Evolutionary conservation across 2,888 invertebrate genomes (phyloP), one percentile per base, ranked within the genome.

Genomic region (Petrolisthes manimaculis): DNA sequence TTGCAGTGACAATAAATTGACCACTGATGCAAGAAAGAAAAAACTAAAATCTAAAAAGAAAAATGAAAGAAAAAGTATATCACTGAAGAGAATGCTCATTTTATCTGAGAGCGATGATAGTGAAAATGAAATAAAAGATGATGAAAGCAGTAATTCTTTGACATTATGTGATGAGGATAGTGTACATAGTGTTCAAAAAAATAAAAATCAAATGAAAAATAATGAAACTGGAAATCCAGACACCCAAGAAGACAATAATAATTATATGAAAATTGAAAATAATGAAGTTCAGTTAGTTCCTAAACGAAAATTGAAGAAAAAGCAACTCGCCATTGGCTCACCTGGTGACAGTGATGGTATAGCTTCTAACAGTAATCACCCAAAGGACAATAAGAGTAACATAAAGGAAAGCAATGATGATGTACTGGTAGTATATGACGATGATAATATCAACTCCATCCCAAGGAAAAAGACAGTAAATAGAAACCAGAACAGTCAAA

Each of bases 61-160:
- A n/a, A 51, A 54, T 12, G n/a, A 51, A 37, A 37, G 37, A 37
- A 37, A 37, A 2, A 37, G 37, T 37, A 37, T 37, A 37, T 37
- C 37, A 37, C 37, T 37, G 37, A 37, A 37, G 37, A 37, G 2
- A 37, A 37, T 37, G 37, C 37, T 37, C 37, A 37, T 18, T 69
- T n/a, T 9, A 61, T 12, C 14, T 37, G 67, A 37, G 18, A 21
- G 21, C n/a, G 78, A 24, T 18, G n/a, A 55, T 0, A 61, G 14
- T 14, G 3, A 21, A 61, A 84, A 77, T 61, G 71, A 80, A 55
- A 80, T 51, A 67, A n/a, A n/a, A n/a, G n/a, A n/a, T n/a, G 53
- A 5, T 83, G 37, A 5, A 2, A 55, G 55, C 6, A 5, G 37
- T n/a, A 24, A 21, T 53, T 21, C 12, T 74, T 4, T 12, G 18